These are phyloP conservation scores for Brachystomella parvula DNA, from an alignment of 1,140 invertebrate species.

Conservation along the genomic window DNA sequence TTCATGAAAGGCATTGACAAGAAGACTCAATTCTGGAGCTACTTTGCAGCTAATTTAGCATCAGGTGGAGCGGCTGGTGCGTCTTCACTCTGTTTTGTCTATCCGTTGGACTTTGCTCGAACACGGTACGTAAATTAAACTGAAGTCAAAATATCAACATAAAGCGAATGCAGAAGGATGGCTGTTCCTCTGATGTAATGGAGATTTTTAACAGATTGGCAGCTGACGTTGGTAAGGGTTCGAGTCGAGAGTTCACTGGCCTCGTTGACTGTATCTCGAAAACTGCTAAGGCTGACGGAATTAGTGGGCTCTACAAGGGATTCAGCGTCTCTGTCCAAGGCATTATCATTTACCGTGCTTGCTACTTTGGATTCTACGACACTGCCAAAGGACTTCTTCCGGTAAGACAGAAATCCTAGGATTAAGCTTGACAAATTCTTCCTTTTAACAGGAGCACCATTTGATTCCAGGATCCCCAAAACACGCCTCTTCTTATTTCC, in stretches of 20 bases:
- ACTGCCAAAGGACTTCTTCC: conserved; percentile 73
- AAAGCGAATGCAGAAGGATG: no score
- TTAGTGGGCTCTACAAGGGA: conserved; percentile 80
- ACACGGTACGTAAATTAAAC: no score
- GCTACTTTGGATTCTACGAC: conserved; percentile 93
- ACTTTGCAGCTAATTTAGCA: conserved; percentile 78
- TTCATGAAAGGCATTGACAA: conserved; percentile 78
- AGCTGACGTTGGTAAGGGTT: conserved; percentile 73
- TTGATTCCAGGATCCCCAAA: conserved; percentile 57
- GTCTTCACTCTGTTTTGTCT: conserved; percentile 89
- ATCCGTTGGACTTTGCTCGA: conserved; percentile 89
- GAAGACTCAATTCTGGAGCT: conserved; percentile 76
- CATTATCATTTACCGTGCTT: conserved; percentile 78
- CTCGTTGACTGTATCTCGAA: conserved; percentile 77
- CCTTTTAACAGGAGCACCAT: no score
- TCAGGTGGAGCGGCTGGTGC: conserved; percentile 90
- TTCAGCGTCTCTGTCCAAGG: conserved; percentile 87
- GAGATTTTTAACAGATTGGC: no score
- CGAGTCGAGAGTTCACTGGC: conserved; percentile 76
- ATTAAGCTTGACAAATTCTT: no score
- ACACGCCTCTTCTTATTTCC: conserved; percentile 71
- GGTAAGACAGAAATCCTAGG: no score
- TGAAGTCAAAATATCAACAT: no score
- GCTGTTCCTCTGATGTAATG: no score
- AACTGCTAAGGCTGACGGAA: conserved; percentile 79